These are phyloP conservation scores for Spilogale gracilis DNA, from an alignment of 2,113 vertebrate genomes.

Conservation along the genomic window DNA sequence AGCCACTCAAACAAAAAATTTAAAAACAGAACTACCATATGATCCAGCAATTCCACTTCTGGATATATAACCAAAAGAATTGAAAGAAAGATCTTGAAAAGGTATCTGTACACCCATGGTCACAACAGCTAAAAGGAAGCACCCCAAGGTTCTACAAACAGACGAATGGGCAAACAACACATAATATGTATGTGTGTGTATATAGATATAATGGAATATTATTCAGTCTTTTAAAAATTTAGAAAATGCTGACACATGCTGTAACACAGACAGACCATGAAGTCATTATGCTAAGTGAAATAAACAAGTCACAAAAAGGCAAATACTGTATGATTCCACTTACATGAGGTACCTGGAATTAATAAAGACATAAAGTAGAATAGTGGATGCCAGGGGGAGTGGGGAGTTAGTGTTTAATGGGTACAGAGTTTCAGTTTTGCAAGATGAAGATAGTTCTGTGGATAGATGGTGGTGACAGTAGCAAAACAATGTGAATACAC, in stretches of 20 bases:
- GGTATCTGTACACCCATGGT: not conserved
- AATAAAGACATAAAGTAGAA: slow-evolving; percentile 45
- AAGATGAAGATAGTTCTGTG: slow-evolving; percentile 6
- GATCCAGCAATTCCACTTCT: slow-evolving; percentile 17
- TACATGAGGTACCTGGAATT: not conserved
- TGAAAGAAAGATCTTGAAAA: slow-evolving; percentile 42
- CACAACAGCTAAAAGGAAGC: not conserved
- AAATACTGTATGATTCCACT: not conserved
- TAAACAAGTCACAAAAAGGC: slow-evolving; percentile 15
- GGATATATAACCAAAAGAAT: not conserved
- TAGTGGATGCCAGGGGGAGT: not conserved
- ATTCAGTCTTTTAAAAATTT: slow-evolving; percentile 39
- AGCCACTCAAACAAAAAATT: not conserved
- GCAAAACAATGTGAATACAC: not conserved
- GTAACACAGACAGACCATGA: not conserved
- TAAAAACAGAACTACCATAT: not conserved
- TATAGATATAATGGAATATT: not conserved
- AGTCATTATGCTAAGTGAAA: not conserved
- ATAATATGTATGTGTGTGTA: not conserved
- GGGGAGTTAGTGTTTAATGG: not conserved
- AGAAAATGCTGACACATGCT: not conserved
- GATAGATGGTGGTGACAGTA: not conserved
- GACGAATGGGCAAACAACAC: slow-evolving; percentile 2
- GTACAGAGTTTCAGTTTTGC: slow-evolving; percentile 36
- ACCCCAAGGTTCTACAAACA: not conserved